A percentile compares a stretch with the other conserved stretches of the same genome.
Evolutionary conservation across 92 coral and sea anemone genomes (phyloP).

Genomic region (Muricea muricata): DNA sequence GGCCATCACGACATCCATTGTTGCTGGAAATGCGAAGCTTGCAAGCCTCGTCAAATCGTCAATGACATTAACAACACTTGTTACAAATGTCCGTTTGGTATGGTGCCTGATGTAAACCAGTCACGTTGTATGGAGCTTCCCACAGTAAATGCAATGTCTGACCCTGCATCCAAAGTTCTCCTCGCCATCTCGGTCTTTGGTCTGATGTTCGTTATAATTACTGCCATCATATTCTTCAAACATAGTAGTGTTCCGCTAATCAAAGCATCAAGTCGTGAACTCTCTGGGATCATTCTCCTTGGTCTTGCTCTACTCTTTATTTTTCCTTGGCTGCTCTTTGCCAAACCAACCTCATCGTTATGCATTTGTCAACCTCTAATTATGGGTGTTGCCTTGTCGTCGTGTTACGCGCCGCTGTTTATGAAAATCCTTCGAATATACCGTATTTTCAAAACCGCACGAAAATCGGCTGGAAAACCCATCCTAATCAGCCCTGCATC

Average conservation of each 20-base stretch:
- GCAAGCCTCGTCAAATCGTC: constrained; percentile 38
- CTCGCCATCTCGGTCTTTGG: constrained; percentile 48
- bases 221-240: constrained; percentile 45
- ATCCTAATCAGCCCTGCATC: constrained; percentile 54
- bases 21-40: constrained; percentile 55
- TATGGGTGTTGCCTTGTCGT: constrained; percentile 45
- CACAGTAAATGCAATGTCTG: constrained; percentile 24
- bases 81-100: constrained; percentile 33
- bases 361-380: constrained; percentile 34
- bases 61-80: constrained; percentile 58
- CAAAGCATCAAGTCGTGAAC: constrained; percentile 67
- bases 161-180: constrained; percentile 25
- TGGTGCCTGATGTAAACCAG: constrained; percentile 3
- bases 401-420: constrained; percentile 62
- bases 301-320: constrained; percentile 42
- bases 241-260: constrained; percentile 47
- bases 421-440: constrained; percentile 57
- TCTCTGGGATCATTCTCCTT: constrained; percentile 39
- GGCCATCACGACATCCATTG: constrained; percentile 28
- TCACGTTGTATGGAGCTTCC: constrained; percentile 45
- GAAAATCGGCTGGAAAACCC: constrained; percentile 54
- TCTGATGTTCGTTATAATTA: constrained; percentile 24
- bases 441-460: constrained; percentile 56
- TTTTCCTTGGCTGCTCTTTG: constrained; percentile 28
- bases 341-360: constrained; percentile 27